A percentile compares a stretch with the other conserved stretches of the same genome.
Evolutionary conservation across 2,888 invertebrate species (phyloP).

Genomic region (Coronaproctus castanopsis): DNA sequence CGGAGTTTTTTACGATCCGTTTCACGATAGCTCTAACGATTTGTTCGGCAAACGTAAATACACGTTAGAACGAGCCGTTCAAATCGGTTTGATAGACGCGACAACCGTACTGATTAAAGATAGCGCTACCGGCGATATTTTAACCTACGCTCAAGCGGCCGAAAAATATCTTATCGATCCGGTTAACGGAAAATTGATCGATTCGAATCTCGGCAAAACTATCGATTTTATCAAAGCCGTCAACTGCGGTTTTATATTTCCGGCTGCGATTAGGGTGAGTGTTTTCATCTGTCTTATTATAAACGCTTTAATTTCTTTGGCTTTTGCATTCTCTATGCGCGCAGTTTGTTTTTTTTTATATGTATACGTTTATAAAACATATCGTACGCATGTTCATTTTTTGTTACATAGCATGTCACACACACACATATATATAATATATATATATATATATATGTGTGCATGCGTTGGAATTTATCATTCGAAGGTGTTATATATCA

Average conservation of each 20-base stretch:
- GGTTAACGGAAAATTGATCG: constrained; percentile 45
- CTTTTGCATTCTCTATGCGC: not conserved
- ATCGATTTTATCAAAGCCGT: constrained; percentile 64
- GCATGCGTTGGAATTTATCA: too few relatives aligned
- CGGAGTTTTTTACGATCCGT: constrained; percentile 62
- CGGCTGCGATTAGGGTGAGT: constrained; percentile 88
- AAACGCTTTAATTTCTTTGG: not conserved
- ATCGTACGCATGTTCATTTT: too few relatives aligned
- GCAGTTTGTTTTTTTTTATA: too few relatives aligned
- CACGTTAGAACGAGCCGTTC: constrained; percentile 54
- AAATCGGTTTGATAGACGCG: constrained; percentile 57
- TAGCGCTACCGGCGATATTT: constrained; percentile 50
- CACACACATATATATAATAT: too few relatives aligned
- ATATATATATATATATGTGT: too few relatives aligned
- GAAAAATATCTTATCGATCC: constrained; percentile 51
- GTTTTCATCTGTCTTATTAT: not conserved
- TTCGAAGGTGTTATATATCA: too few relatives aligned
- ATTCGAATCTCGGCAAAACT: constrained; percentile 28
- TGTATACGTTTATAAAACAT: too few relatives aligned
- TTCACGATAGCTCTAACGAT: constrained; percentile 48
- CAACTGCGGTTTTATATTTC: constrained; percentile 68
- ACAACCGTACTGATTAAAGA: constrained; percentile 71
- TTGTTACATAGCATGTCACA: too few relatives aligned
- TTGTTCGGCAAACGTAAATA: constrained; percentile 36
- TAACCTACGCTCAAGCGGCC: constrained; percentile 55